Percentiles rank a stretch among this genome's conserved stretches.
phyloP scores from a whole-genome alignment of 2,888 invertebrate species.

The Dromius quadrimaculatus region DNA sequence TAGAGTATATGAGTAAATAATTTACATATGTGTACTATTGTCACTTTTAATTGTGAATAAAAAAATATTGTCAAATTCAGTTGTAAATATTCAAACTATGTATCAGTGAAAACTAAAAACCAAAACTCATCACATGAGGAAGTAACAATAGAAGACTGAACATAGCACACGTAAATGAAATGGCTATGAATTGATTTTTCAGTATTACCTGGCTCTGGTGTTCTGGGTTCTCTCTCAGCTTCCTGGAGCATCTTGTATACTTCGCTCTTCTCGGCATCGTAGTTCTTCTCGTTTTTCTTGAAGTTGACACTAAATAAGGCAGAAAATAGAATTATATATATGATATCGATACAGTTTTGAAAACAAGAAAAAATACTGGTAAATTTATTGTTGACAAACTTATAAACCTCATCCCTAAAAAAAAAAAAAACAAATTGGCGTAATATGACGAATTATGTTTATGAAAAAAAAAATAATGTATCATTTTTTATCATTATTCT shows the following conservation, averaged over 20 bases:
- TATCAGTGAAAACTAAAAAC: slow-evolving; percentile 1
- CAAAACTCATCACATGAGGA: background rate
- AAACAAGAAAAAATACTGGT: too few relatives aligned
- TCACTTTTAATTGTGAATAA: too few relatives aligned
- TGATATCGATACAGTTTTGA: too few relatives aligned
- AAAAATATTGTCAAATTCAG: too few relatives aligned
- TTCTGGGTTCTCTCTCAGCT: slow-evolving; percentile 83
- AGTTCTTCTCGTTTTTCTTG: slow-evolving; percentile 93
- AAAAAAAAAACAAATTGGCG: too few relatives aligned
- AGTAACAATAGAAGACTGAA: background rate
- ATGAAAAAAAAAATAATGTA: too few relatives aligned
- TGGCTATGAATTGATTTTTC: slow-evolving; percentile 11
- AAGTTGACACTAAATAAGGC: slow-evolving; percentile 97
- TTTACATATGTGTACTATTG: too few relatives aligned
- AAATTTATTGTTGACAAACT: too few relatives aligned
- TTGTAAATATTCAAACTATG: slow-evolving; percentile 5
- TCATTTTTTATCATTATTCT: too few relatives aligned
- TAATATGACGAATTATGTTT: too few relatives aligned
- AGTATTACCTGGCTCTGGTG: slow-evolving; percentile 76
- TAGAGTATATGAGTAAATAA: too few relatives aligned
- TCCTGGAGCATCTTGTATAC: slow-evolving; percentile 92
- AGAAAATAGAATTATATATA: slow-evolving; percentile 59
- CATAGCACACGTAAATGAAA: slow-evolving; percentile 11
- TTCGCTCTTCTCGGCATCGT: slow-evolving; percentile 88
- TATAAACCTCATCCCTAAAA: too few relatives aligned